phyloP scores from a whole-genome alignment of 2,888 invertebrate species.

The Oxycera nigricornis region DNA sequence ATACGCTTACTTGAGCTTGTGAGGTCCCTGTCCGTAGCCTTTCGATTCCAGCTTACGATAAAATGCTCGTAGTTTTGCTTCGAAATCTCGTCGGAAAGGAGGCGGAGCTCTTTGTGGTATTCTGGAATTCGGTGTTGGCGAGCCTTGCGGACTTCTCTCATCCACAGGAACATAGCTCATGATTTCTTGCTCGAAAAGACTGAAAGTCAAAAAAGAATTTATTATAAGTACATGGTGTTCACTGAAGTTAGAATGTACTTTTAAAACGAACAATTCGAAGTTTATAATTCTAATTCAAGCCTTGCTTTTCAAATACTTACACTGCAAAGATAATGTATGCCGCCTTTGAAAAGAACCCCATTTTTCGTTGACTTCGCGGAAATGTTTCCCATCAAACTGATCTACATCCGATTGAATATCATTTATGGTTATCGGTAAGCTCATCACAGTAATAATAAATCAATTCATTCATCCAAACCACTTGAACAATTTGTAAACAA shows the following conservation, averaged over 20 bases:
- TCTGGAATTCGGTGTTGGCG: conserved; percentile 78
- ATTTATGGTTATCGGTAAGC: background rate
- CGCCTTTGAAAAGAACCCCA: conserved; percentile 81
- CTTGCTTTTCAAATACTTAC: conserved; percentile 75
- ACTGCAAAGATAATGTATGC: conserved; percentile 82
- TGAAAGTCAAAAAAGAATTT: conserved; percentile 62
- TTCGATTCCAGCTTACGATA: conserved; percentile 94
- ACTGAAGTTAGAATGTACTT: too few species aligned
- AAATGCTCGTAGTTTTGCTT: conserved; percentile 92
- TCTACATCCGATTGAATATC: too few species aligned
- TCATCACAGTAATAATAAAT: background rate
- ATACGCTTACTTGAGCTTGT: conserved; percentile 84
- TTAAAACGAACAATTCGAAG: background rate
- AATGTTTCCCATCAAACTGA: too few species aligned
- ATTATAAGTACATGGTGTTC: background rate
- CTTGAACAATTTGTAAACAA: conserved; percentile 5
- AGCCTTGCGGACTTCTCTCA: conserved; percentile 67
- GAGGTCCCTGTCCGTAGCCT: conserved; percentile 96
- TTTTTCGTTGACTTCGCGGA: conserved; percentile 54
- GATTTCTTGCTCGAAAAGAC: conserved; percentile 97
- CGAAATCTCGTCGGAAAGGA: conserved; percentile 91
- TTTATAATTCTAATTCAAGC: too few species aligned
- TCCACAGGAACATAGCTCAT: conserved; percentile 92
- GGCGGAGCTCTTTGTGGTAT: conserved; percentile 83
- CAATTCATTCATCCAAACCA: background rate